Base-by-base conservation (phyloP, 2,113 vertebrate species). In the Oncorhynchus keta region DNA sequence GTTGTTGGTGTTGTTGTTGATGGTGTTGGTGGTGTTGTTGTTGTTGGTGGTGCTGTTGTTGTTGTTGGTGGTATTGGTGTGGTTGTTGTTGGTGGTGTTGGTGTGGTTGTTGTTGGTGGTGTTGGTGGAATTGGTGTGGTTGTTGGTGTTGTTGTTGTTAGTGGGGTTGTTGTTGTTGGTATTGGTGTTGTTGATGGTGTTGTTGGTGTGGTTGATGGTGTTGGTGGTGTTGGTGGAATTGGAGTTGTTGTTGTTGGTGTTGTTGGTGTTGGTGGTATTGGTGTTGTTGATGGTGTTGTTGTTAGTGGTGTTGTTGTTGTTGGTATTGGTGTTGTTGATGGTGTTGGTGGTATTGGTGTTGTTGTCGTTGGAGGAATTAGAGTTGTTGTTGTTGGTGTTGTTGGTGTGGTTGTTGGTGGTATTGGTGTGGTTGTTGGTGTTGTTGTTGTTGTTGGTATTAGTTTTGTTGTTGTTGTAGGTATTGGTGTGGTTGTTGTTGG, bases 181-280 rank as follows among this genome's bases (percentile, higher is more conserved):
- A 74, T 48, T 28, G 79, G 67, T 0, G 75, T 74, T 75, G 72
- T 1, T 22, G 81, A 74, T 1, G 80, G 65, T 1, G 76, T 32
- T 28, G 79, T 67, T 0, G 73, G 73, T 77, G 68, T 11, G 13
- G 76, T 1, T 13, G 2, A 4, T 1, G 75, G n/a, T 32, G 64
- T 12, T 5, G 18, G 1, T 68, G 79, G n/a, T 59, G 61, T 4
- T 30, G 28, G 2, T 22, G 13, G 0, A 2, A 48, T 26, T 49
- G 57, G 1, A 4, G 62, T 7, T 22, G 70, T 28, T 8, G 20
- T 62, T 1, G 26, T 28, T 28, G 26, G 2, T 28, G 81, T 24
- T 1, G 32, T 5, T 32, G 32, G 1, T 32, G 32, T 32, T 5
- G 32, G 1, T 32, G 5, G 4, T 5, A 32, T 32, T 32, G 5